These are phyloP conservation scores for Temnothorax rugatulus DNA, from an alignment of 2,888 invertebrate species.

Conservation along the genomic window DNA sequence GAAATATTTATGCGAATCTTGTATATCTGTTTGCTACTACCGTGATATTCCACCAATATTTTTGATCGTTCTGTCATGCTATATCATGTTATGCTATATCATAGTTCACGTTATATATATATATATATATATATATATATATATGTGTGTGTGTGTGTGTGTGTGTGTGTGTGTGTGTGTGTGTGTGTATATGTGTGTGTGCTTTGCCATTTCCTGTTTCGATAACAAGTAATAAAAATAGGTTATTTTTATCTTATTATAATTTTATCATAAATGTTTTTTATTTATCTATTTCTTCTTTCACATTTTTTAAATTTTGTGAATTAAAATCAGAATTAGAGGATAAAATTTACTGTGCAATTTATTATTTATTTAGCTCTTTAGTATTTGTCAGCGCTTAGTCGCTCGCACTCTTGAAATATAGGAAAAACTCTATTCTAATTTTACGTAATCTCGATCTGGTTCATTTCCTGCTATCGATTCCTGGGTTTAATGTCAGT, in stretches of 20 bases:
- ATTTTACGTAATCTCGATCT: slow-evolving; percentile 22
- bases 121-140: too few relatives aligned
- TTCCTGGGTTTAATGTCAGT: slow-evolving; percentile 11
- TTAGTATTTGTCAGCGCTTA: neutral
- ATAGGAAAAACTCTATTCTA: neutral
- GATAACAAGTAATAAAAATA: slow-evolving; percentile 63
- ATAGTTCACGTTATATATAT: slow-evolving; percentile 24
- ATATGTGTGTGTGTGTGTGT: too few relatives aligned
- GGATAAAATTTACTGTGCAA: slow-evolving; percentile 5
- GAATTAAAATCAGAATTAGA: neutral
- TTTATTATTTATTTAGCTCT: neutral
- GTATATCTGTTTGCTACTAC: slow-evolving; percentile 43
- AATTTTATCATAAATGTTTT: neutral
- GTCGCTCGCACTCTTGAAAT: neutral
- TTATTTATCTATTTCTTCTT: neutral
- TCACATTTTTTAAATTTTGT: neutral
- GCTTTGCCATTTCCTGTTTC: slow-evolving; percentile 11
- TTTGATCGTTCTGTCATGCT: slow-evolving; percentile 32
- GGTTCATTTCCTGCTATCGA: slow-evolving; percentile 34
- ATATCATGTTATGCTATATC: slow-evolving; percentile 17
- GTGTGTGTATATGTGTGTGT: too few relatives aligned
- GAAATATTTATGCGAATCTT: slow-evolving; percentile 65
- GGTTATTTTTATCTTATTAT: slow-evolving; percentile 41
- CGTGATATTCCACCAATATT: slow-evolving; percentile 58
- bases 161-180: too few relatives aligned